phyloP scores from a whole-genome alignment of 2,797 vertebrate species.

The Parauchenoglanis ngamensis region DNA sequence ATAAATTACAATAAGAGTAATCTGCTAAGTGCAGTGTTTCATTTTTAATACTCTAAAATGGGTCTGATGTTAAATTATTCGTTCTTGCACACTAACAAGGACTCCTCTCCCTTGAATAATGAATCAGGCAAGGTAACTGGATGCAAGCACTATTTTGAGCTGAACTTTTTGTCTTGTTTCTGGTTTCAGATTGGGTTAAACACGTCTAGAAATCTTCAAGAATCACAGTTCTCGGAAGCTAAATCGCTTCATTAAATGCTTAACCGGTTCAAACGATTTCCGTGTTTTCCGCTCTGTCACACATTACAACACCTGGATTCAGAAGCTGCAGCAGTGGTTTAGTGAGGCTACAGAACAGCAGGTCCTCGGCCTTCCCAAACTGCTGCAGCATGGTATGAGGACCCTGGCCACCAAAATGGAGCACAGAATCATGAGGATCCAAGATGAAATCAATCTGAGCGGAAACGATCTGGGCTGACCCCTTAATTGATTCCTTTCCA shows the following conservation, averaged over 20 bases:
- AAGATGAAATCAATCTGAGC: neutral
- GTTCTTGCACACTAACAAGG: neutral
- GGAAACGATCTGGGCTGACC: neutral
- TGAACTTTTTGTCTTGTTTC: neutral
- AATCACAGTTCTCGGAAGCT: neutral
- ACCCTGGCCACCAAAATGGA: neutral
- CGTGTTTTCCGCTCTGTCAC: accelerated
- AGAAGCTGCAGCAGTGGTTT: neutral
- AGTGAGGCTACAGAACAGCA: neutral
- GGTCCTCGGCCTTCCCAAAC: neutral
- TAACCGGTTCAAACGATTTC: accelerated
- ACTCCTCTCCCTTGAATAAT: neutral
- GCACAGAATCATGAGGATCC: neutral
- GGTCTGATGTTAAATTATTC: neutral
- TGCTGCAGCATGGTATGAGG: neutral
- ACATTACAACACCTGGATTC: accelerated
- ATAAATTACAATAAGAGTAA: neutral
- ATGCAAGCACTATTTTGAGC: neutral
- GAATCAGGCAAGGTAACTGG: neutral
- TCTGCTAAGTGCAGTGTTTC: neutral
- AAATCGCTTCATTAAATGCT: neutral
- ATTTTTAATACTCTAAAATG: neutral
- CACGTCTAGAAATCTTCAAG: neutral
- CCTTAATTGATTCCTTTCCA: neutral
- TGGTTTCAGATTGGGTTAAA: neutral